Evolutionary conservation across 2,888 invertebrate genomes (phyloP), one percentile per base, ranked within the genome.

Genomic region (Pyrocoelia pectoralis): DNA sequence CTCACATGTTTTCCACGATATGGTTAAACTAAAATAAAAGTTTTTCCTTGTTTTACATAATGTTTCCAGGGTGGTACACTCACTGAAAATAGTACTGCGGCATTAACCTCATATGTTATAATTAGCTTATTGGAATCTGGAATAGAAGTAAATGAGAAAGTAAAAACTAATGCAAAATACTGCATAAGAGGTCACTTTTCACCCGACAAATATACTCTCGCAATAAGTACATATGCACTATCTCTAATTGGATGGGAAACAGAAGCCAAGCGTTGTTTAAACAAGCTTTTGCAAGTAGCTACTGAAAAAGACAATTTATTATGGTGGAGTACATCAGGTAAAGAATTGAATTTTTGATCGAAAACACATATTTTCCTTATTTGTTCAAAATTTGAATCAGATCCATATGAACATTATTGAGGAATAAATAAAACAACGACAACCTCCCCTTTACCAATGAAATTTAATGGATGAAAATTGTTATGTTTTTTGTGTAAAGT

Each of bases 41-140:
- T 43, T 13, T 8, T 13, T 43, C 1, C 13, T 13, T 14, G 3
- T 15, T 13, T 43, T 14, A 12, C 2, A 5, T n/a, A 13, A 49
- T 41, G 48, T 62, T 57, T 70, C 1, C 75, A 87, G 86, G 87
- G 87, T 1, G 86, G 86, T 4, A 79, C 86, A 66, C 84, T 84
- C 33, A 81, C 83, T 0, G 84, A 80, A 72, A 81, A 82, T 49
- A 81, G 86, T 3, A 86, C 86, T 28, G 85, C 89, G 0, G 88
- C 88, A 0, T 80, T 91, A 46, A 88, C 91, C 0, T 88, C 91
- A 0, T 92, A 89, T 77, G 88, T 90, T 43, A 81, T 90, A 15
- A 85, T 88, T 0, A 86, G 90, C 14, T 82, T 91, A 1, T 74
- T 89, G 1, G 88, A 90, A 72, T 85, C 87, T 8, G 81, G 83